Base-by-base conservation (phyloP, 2,888 invertebrate genomes). In the Acleris holmiana region DNA sequence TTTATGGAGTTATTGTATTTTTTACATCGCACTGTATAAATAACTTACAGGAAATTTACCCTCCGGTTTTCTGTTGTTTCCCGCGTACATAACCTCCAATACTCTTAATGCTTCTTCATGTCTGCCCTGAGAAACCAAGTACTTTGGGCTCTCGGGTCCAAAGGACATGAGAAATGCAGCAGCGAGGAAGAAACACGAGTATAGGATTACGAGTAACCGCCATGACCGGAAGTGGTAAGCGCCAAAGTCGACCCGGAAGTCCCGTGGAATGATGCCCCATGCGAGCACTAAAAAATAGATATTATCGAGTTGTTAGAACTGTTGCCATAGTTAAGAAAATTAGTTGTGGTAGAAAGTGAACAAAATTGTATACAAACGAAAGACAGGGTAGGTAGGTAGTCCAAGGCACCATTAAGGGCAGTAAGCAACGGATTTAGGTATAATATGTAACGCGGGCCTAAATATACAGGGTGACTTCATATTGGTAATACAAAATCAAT, bases 101-200 rank as follows among this genome's bases (percentile, higher is more conserved):
- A 95, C 93, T 47, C 84, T 70, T n/a, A 97, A 76, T 0, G 96
- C 95, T 70, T 94, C 94, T 0, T 94, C 93, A 3, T 91, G 82
- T 71, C 90, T 91, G 0, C 95, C 95, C 73, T 95, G 94, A 0
- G 95, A 93, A 13, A 96, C 86, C 29, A 95, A 88, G 79, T 94
- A 97, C 78, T 96, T 96, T 0, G 97, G 97, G 73, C 96, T 97
- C 80, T 97, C 97, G 0, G 97, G 97, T 2, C 90, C 90, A 2
- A 91, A 86, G 0, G 93, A 81, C 66, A 95, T 85, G 0, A 94
- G 58, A 0, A 94, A 81, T 0, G 95, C 94, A 18, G 82, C 77
- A 7, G 95, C 61, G 1, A 96, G 69, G 70, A 95, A 94, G 5
- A 95, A 90, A 2, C 94, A 57, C 0, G 94, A 93, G 70, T 96